Conservation (phyloP, 2,113 vertebrate genomes). For the Paralichthys olivaceus region DNA sequence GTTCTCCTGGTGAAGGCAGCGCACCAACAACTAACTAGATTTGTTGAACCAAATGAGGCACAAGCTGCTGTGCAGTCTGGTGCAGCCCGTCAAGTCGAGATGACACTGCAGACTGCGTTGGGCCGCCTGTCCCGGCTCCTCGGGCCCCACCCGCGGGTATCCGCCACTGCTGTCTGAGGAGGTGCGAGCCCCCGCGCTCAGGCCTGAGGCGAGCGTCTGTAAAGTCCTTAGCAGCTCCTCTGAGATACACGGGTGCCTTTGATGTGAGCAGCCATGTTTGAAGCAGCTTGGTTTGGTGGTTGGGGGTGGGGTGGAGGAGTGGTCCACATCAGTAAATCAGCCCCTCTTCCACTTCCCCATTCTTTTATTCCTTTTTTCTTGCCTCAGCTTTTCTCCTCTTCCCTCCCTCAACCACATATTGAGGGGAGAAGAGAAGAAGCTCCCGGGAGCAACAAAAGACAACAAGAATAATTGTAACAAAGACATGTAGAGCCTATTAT, state of each 20-base stretch:
- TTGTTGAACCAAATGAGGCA: conserved; percentile 24
- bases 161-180: conserved; percentile 62
- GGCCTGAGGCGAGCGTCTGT: conserved; percentile 76
- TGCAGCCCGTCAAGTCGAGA: conserved; percentile 10
- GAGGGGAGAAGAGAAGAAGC: not conserved
- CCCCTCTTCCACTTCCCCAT: conserved; percentile 34
- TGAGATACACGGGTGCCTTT: conserved; percentile 79
- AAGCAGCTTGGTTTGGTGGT: conserved; percentile 69
- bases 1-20: conserved; percentile 27
- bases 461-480: not conserved
- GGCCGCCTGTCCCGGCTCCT: conserved; percentile 42
- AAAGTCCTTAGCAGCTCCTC: conserved; percentile 81
- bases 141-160: conserved; percentile 67
- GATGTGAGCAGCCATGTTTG: conserved; percentile 82
- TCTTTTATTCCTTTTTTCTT: conserved; percentile 21
- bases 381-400: conserved; percentile 12
- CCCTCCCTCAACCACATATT: conserved; percentile 7
- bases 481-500: not conserved
- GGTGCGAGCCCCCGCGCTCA: conserved; percentile 53
- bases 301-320: conserved; percentile 3
- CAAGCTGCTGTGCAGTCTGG: conserved; percentile 1
- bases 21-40: conserved; percentile 45
- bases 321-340: conserved; percentile 48
- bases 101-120: conserved; percentile 35
- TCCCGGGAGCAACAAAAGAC: not conserved